Conservation (phyloP, 2,797 vertebrate genomes). For the Micrastur ruficollis region DNA sequence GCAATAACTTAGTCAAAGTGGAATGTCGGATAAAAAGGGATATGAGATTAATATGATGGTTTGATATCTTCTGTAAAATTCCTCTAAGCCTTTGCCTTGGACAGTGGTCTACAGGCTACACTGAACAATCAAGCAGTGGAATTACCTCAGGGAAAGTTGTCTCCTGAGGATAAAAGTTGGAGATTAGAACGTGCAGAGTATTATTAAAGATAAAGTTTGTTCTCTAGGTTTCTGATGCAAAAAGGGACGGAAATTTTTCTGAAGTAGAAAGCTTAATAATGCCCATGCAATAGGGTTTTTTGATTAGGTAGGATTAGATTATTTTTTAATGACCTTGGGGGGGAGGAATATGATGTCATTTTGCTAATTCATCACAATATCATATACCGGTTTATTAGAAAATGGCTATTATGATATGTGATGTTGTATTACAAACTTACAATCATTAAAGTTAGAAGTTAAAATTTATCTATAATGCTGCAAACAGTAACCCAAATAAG, state of each 20-base stretch:
- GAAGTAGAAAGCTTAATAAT: background rate
- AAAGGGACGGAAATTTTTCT: background rate
- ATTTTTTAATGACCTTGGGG: background rate
- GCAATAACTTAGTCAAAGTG: background rate
- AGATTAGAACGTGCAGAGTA: background rate
- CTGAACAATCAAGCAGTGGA: background rate
- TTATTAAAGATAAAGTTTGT: background rate
- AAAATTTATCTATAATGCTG: background rate
- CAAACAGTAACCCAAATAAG: background rate
- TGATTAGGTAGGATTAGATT: background rate
- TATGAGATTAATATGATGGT: background rate
- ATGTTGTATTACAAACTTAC: background rate
- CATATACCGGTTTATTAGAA: background rate
- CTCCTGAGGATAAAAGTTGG: background rate
- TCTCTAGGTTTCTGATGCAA: background rate
- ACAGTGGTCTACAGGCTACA: background rate
- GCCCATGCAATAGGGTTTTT: background rate
- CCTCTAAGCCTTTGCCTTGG: background rate
- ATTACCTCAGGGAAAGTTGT: background rate
- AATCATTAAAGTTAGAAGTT: background rate
- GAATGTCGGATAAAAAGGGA: background rate
- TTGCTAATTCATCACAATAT: background rate
- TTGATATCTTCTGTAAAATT: background rate
- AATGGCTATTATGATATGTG: background rate
- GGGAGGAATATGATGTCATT: background rate